Percentiles rank a stretch among this genome's conserved stretches.
phyloP scores from a whole-genome alignment of 1,140 invertebrate genomes.

The Bombus impatiens region DNA sequence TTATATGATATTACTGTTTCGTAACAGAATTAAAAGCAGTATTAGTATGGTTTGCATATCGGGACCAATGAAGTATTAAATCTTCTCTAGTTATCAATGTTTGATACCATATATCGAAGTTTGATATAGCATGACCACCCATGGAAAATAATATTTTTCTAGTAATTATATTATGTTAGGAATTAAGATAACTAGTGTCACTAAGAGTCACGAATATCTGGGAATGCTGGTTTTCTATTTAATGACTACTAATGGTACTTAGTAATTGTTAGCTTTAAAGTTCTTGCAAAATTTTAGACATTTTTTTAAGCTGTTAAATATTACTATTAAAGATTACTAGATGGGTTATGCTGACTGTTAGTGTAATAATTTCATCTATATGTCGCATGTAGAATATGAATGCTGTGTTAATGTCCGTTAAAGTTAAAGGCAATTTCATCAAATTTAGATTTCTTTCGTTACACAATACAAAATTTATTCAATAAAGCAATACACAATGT shows the following conservation, averaged over 20 bases:
- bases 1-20: not conserved
- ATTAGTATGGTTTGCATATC: not conserved
- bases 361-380: not conserved
- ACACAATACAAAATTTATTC: not conserved
- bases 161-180: not conserved
- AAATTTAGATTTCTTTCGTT: not conserved
- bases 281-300: not conserved
- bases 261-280: too few species aligned
- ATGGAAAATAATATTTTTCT: not conserved
- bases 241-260: not conserved
- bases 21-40: not conserved
- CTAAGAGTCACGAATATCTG: too few species aligned
- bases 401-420: not conserved
- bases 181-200: not conserved
- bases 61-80: not conserved
- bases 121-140: not conserved
- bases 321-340: too few species aligned
- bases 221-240: not conserved
- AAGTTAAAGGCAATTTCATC: not conserved
- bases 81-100: not conserved
- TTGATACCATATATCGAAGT: not conserved
- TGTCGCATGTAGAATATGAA: not conserved
- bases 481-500: not conserved
- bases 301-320: too few species aligned
- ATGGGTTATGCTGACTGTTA: too few species aligned